Percentiles rank a stretch among this genome's conserved stretches.
Evolutionary conservation across 2,797 vertebrate species (phyloP).

Genomic region (Menidia menidia): DNA sequence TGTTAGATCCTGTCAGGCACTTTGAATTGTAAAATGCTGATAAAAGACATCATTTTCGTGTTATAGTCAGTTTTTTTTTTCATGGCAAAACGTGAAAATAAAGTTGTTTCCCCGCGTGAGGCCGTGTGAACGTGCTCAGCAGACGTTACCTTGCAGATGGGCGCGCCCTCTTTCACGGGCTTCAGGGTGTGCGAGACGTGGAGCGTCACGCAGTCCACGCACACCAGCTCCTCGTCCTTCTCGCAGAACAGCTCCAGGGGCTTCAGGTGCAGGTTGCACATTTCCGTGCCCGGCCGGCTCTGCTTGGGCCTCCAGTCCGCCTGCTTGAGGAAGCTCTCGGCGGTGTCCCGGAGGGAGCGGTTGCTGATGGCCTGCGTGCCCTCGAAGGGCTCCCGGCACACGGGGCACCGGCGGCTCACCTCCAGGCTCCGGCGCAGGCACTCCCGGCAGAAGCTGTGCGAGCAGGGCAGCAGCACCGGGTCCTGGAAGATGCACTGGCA

Average conservation of each 20-base stretch:
- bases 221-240: conserved; percentile 81
- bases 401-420: conserved; percentile 52
- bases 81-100: too few species aligned
- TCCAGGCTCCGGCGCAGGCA: conserved; percentile 73
- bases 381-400: conserved; percentile 61
- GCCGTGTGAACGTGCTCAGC: not conserved
- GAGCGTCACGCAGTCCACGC: conserved; percentile 75
- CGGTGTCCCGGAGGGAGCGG: conserved; percentile 68
- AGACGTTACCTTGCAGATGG: conserved; percentile 69
- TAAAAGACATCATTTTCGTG: too few species aligned
- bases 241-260: conserved; percentile 79
- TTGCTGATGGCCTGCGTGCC: conserved; percentile 58
- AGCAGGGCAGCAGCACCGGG: conserved; percentile 83
- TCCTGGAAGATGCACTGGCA: conserved; percentile 83
- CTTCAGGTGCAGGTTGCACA: conserved; percentile 76
- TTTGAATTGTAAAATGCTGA: too few species aligned
- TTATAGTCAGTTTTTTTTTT: too few species aligned
- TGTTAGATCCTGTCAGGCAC: too few species aligned
- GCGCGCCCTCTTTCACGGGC: conserved; percentile 42
- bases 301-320: not conserved
- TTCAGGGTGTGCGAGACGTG: conserved; percentile 73
- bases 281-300: not conserved
- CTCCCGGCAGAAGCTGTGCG: conserved; percentile 86
- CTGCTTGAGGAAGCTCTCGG: conserved; percentile 68
- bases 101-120: too few species aligned